Base-by-base conservation (phyloP, 2,113 vertebrate species). In the Ptilonorhynchus violaceus region DNA sequence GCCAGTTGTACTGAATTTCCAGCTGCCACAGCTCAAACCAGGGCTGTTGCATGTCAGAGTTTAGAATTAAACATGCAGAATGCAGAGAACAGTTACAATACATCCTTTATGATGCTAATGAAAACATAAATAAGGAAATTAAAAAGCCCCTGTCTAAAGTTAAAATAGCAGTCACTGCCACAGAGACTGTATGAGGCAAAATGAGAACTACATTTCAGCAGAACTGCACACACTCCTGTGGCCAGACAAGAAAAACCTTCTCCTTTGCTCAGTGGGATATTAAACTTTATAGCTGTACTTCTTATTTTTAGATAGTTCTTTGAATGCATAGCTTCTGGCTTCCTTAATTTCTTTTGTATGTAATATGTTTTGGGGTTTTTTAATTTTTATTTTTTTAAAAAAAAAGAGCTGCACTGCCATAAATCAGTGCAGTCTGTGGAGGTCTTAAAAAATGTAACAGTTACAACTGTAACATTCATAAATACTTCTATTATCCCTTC, bases 241-340 rank as follows among this genome's bases (percentile, higher is more conserved):
- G n/a, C 53, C 85, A 92, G 55, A 88, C 73, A 90, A 97, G 77
- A 92, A 89, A 93, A 95, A 63, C 22, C 84, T 55, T 69, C 82
- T 90, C 42, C 30, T 91, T 70, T 82, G 21, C 94, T 94, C 84
- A 83, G 82, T 75, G 59, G 88, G 63, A 75, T 92, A 94, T 80
- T 96, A 77, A 92, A 92, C 44, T 95, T 95, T 96, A 91, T 64
- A 91, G 86, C 37, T 80, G 39, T 66, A 72, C 20, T 79, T 89
- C 74, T 96, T 97, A 87, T 93, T 90, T 96, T 89, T 95, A 97
- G 93, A 85, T 58, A 90, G 49, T n/a, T 93, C 66, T 90, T 93
- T 92, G 59, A 96, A 92, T 90, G 28, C 33, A 24, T 74, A 88
- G 69, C 41, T 93, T 87, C 75, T 95, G 86, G 50, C 55, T 96